These are phyloP conservation scores for Temnothorax longispinosus DNA, from an alignment of 1,140 invertebrate genomes.

Conservation along the genomic window DNA sequence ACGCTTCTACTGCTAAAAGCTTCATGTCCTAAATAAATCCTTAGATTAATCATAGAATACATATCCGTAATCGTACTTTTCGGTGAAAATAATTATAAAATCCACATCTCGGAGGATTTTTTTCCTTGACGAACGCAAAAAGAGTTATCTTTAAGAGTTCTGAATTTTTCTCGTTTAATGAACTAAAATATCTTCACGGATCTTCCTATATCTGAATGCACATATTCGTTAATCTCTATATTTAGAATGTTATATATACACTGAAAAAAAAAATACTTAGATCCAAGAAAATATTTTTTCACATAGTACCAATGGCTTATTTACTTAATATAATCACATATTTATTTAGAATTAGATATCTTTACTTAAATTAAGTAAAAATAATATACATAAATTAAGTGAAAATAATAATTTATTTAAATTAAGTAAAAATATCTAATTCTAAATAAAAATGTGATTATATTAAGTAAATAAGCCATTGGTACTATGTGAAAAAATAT, in stretches of 20 bases:
- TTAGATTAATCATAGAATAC: conserved; percentile 31
- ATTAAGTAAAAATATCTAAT: too few species aligned
- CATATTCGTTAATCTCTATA: background rate
- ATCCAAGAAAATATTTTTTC: too few species aligned
- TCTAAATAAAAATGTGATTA: too few species aligned
- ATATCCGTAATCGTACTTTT: background rate
- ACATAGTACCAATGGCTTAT: too few species aligned
- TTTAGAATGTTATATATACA: background rate
- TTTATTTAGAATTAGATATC: too few species aligned
- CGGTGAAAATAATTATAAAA: background rate
- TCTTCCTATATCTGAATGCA: background rate
- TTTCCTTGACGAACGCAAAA: background rate
- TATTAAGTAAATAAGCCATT: too few species aligned
- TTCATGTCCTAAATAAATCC: conserved; percentile 26
- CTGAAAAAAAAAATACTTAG: too few species aligned
- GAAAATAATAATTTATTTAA: too few species aligned
- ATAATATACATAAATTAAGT: too few species aligned
- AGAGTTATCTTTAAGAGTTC: background rate
- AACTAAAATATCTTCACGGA: background rate
- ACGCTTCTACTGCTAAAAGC: conserved; percentile 43
- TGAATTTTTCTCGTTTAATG: background rate
- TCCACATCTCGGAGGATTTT: background rate
- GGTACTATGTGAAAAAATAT: too few species aligned
- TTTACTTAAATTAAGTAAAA: too few species aligned
- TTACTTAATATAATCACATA: too few species aligned